These are phyloP conservation scores for Tyria jacobaeae DNA, from an alignment of 2,888 invertebrate species.

Conservation along the genomic window DNA sequence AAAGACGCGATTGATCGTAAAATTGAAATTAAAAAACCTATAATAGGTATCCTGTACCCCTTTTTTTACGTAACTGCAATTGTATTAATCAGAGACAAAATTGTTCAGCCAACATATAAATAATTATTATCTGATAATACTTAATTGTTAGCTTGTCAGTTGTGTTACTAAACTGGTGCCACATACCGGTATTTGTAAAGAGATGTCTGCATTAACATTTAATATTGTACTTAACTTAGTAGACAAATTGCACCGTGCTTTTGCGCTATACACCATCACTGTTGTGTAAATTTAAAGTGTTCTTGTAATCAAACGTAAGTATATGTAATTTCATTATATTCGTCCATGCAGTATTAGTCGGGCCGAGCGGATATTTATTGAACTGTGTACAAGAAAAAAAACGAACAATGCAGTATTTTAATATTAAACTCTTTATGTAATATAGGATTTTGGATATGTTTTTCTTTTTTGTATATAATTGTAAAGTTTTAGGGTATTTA, in stretches of 20 bases:
- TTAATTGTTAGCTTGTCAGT: constrained; percentile 30
- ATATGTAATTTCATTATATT: constrained; percentile 58
- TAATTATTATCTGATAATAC: background rate
- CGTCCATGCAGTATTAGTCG: constrained; percentile 75
- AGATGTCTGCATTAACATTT: constrained; percentile 35
- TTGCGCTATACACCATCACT: constrained; percentile 67
- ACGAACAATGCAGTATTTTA: constrained; percentile 80
- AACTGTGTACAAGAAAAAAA: constrained; percentile 57
- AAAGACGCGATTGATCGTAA: background rate
- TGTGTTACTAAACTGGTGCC: constrained; percentile 34
- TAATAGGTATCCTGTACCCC: background rate
- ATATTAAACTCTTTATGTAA: constrained; percentile 67
- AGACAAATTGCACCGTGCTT: constrained; percentile 72
- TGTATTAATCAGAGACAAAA: background rate
- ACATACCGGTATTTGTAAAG: constrained; percentile 32
- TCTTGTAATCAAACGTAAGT: constrained; percentile 61
- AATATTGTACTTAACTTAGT: constrained; percentile 70
- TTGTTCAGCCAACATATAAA: background rate
- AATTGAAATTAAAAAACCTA: too few species aligned
- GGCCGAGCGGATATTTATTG: constrained; percentile 55
- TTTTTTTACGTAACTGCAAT: constrained; percentile 4
- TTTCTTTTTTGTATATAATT: constrained; percentile 82
- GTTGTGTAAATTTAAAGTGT: constrained; percentile 44
- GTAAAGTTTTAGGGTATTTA: constrained; percentile 81
- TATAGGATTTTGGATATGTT: constrained; percentile 77